phyloP scores from a whole-genome alignment of 2,797 vertebrate genomes.

The Molossus alvarezi region DNA sequence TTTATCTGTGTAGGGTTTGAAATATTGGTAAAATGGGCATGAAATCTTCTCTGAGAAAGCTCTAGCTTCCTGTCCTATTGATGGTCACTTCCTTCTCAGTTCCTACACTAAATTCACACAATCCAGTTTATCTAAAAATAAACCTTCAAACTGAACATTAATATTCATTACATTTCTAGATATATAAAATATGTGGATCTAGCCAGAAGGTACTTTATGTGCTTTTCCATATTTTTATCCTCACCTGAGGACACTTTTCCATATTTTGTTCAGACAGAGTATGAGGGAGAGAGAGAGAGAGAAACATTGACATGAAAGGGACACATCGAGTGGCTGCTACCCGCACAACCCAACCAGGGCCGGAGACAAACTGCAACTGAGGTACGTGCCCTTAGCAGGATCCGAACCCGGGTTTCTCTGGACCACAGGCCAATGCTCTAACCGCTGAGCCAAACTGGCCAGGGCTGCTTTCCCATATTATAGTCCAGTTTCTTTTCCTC shows the following conservation, averaged over 20 bases:
- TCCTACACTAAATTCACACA: conserved; percentile 37
- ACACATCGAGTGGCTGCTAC: too few relatives aligned
- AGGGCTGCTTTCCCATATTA: not conserved
- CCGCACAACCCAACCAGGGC: too few relatives aligned
- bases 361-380: too few relatives aligned
- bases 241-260: too few relatives aligned
- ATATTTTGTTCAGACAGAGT: too few relatives aligned
- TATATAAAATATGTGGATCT: not conserved
- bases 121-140: conserved; percentile 1
- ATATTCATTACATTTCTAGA: not conserved
- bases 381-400: too few relatives aligned
- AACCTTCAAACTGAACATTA: conserved; percentile 4
- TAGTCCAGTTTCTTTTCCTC: conserved; percentile 18
- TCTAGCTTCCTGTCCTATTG: not conserved
- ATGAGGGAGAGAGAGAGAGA: too few relatives aligned
- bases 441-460: too few relatives aligned
- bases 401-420: too few relatives aligned
- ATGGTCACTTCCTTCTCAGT: not conserved
- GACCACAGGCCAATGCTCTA: too few relatives aligned
- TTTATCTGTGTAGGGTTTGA: conserved; percentile 39
- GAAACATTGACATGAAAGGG: too few relatives aligned
- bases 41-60: conserved; percentile 36
- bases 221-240: not conserved
- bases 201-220: not conserved
- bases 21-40: conserved; percentile 33